Evolutionary conservation across 2,888 invertebrate species (phyloP).

Genomic region (Philonicus albiceps): DNA sequence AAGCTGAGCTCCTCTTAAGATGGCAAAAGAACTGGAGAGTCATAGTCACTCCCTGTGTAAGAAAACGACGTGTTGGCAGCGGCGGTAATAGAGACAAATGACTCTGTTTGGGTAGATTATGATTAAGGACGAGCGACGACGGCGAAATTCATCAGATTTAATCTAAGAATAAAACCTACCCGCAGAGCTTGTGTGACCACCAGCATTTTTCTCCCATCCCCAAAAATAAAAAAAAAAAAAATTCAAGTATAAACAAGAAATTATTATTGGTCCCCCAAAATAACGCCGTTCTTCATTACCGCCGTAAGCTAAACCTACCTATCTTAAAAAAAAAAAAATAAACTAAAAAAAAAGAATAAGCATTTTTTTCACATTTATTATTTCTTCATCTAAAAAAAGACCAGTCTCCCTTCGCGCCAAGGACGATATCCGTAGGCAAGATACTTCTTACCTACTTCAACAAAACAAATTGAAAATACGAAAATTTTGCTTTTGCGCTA

Average conservation of each 20-base stretch:
- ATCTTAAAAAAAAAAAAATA: neutral
- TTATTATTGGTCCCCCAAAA: neutral
- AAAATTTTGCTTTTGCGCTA: neutral
- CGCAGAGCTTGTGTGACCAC: neutral
- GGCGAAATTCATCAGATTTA: constrained; percentile 20
- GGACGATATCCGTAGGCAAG: neutral
- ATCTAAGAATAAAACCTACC: neutral
- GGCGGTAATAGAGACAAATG: constrained; percentile 28
- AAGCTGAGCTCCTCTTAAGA: constrained; percentile 15
- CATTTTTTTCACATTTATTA: neutral
- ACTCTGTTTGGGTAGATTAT: constrained; percentile 17
- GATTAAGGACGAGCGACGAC: constrained; percentile 7
- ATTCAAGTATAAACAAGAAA: neutral
- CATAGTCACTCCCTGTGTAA: neutral
- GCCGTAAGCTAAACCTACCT: neutral
- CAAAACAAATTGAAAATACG: neutral
- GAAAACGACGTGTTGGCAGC: constrained; percentile 12
- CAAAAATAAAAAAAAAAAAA: neutral
- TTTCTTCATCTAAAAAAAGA: neutral
- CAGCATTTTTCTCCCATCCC: neutral
- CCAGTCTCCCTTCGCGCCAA: neutral
- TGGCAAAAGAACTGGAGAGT: neutral
- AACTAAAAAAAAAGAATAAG: too few species aligned
- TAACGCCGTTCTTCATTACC: neutral
- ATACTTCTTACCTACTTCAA: neutral